Evolutionary conservation across 2,888 invertebrate genomes (phyloP).

Genomic region (Andrena hattorfiana): DNA sequence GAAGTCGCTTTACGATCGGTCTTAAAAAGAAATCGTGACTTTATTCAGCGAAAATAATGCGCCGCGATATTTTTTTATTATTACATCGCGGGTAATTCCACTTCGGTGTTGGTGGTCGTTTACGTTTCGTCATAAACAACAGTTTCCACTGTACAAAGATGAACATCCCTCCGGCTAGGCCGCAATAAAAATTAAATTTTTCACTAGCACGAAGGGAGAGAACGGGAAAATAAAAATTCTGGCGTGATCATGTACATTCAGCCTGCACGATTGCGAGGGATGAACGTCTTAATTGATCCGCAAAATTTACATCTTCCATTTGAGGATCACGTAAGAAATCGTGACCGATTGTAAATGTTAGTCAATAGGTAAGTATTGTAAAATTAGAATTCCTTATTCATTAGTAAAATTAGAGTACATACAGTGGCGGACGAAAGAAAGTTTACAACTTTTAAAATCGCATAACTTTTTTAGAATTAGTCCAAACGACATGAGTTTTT

Average conservation of each 20-base stretch:
- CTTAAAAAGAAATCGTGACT: not conserved
- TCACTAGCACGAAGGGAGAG: not conserved
- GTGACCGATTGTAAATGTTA: not conserved
- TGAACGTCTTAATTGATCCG: not conserved
- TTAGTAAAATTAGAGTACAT: not conserved
- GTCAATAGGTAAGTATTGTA: not conserved
- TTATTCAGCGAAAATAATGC: not conserved
- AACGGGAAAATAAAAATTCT: not conserved
- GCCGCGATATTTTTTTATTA: conserved; percentile 29
- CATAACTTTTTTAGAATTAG: no score
- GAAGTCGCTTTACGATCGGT: conserved; percentile 11
- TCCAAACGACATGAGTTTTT: no score
- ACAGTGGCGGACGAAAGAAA: no score
- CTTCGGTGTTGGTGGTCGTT: not conserved
- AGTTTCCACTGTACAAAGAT: conserved; percentile 19
- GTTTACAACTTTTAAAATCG: no score
- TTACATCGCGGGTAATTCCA: not conserved
- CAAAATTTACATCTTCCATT: not conserved
- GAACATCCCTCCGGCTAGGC: not conserved
- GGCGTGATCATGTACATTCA: not conserved
- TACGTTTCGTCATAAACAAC: conserved; percentile 16
- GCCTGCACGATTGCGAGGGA: not conserved
- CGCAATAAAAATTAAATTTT: conserved; percentile 32
- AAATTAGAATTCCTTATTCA: not conserved
- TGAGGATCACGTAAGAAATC: not conserved